Conservation (phyloP, 1,140 invertebrate genomes). For the Saccostrea cuccullata region DNA sequence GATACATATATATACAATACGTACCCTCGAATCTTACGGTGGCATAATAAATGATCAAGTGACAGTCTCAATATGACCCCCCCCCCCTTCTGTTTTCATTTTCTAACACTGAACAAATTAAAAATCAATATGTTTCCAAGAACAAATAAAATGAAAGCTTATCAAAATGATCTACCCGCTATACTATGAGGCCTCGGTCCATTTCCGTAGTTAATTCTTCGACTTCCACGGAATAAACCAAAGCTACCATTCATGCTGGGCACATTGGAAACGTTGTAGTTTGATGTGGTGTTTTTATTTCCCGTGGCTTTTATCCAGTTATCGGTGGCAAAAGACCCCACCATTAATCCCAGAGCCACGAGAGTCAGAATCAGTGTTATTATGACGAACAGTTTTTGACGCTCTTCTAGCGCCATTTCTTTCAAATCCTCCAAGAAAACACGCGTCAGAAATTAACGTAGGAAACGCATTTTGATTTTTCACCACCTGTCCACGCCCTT, state of each 20-base stretch:
- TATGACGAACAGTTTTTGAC: slow-evolving; percentile 84
- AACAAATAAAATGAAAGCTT: too few relatives aligned
- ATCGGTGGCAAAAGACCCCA: slow-evolving; percentile 91
- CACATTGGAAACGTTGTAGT: slow-evolving; percentile 46
- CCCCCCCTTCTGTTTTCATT: too few relatives aligned
- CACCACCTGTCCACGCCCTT: not conserved
- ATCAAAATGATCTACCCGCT: not conserved
- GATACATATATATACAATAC: too few relatives aligned
- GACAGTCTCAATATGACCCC: too few relatives aligned
- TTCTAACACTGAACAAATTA: too few relatives aligned
- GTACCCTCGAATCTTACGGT: too few relatives aligned
- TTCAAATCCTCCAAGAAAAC: not conserved
- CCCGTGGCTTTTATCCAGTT: slow-evolving; percentile 91
- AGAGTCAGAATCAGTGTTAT: slow-evolving; percentile 92
- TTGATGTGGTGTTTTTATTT: slow-evolving; percentile 78
- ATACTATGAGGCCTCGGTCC: slow-evolving; percentile 44
- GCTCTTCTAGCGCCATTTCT: slow-evolving; percentile 52
- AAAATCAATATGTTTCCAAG: too few relatives aligned
- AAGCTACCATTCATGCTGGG: slow-evolving; percentile 53
- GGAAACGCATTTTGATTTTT: not conserved
- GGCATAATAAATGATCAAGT: too few relatives aligned
- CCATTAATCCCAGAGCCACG: slow-evolving; percentile 88
- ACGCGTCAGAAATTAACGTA: not conserved
- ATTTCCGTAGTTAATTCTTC: slow-evolving; percentile 59
- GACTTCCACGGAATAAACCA: slow-evolving; percentile 66